These are phyloP conservation scores for Amiota minor DNA, from an alignment of 2,888 invertebrate genomes.

Conservation along the genomic window DNA sequence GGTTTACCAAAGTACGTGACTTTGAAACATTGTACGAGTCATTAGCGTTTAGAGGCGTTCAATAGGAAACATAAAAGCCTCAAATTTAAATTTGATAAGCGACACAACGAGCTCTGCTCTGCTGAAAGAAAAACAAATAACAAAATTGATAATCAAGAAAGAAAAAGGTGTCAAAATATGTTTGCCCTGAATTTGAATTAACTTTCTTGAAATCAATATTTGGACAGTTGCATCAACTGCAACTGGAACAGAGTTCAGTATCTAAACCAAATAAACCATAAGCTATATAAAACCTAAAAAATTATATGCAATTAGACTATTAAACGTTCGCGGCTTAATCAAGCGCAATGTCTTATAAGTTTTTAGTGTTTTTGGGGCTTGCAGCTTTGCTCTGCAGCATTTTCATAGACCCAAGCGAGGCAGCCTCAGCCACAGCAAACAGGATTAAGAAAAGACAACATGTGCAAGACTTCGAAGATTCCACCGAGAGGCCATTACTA, in stretches of 20 bases:
- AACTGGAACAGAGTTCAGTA: not conserved
- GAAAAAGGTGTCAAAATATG: slow-evolving; percentile 61
- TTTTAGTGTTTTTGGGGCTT: slow-evolving; percentile 5
- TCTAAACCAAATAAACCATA: too few relatives aligned
- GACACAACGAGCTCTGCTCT: not conserved
- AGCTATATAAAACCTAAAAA: slow-evolving; percentile 9
- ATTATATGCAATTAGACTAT: not conserved
- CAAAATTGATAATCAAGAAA: slow-evolving; percentile 62
- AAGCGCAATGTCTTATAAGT: slow-evolving; percentile 14
- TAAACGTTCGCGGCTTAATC: not conserved
- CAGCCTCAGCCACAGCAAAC: not conserved
- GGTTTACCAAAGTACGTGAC: slow-evolving; percentile 53
- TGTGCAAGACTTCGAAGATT: not conserved
- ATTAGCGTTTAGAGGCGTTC: slow-evolving; percentile 2
- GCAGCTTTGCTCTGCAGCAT: not conserved
- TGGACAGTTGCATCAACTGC: slow-evolving; percentile 15
- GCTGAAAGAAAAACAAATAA: slow-evolving; percentile 48
- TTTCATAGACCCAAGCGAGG: not conserved
- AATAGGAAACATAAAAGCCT: slow-evolving; percentile 58
- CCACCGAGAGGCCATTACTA: not conserved
- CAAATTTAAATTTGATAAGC: too few relatives aligned
- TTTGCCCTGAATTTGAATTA: slow-evolving; percentile 37
- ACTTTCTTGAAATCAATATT: slow-evolving; percentile 2
- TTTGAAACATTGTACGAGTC: slow-evolving; percentile 46
- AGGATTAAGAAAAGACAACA: not conserved